Base-by-base conservation (phyloP, 2,797 vertebrate species). In the Momotus momota region DNA sequence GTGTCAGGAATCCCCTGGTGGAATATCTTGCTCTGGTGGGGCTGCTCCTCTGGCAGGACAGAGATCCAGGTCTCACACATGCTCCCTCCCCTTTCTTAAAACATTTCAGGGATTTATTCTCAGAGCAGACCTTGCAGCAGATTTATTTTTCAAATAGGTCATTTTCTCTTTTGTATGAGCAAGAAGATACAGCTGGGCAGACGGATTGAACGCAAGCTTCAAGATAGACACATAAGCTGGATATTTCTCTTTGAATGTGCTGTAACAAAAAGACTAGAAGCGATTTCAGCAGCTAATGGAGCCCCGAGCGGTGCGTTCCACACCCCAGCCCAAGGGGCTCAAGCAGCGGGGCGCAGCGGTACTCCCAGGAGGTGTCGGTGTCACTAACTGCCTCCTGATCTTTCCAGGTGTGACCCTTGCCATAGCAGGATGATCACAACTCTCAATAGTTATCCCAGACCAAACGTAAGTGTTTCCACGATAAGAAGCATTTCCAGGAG, bases 1-100 rank as follows among this genome's bases (percentile, higher is more conserved):
- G 86, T 95, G 88, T 95, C 91, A 94, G 93, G 96, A 97, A 92
- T 93, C 75, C 81, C 41, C 43, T 16, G 2, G 79, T 64, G 79
- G 90, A 96, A 70, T 90, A 90, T 81, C 88, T 94, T 71, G 1
- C 1, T 0, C 66, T 93, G 45, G 48, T 31, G 0, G 65, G 79
- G 77, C 87, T 93, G 94, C 72, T 91, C 16, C 74, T 66, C 77
- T 5, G 27, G n/a, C 65, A 90, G 73, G 79, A 91, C 57, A 64
- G 55, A 86, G 71, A 80, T 94, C 54, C 10, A 33, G 40, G 54
- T 78, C 82, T 77, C 48, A n/a, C 43, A n/a, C 0, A 0, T 17
- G 22, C 31, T 45, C 26, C 29, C 61, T 77, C n/a, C 73, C 40
- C 55, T 88, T 85, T 80, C 77, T 91, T 91, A 79, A 80, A 88